A percentile compares a stretch with the other conserved stretches of the same genome.
Conservation (phyloP, 1,140 invertebrate genomes). For the Drosophila nannoptera region DNA sequence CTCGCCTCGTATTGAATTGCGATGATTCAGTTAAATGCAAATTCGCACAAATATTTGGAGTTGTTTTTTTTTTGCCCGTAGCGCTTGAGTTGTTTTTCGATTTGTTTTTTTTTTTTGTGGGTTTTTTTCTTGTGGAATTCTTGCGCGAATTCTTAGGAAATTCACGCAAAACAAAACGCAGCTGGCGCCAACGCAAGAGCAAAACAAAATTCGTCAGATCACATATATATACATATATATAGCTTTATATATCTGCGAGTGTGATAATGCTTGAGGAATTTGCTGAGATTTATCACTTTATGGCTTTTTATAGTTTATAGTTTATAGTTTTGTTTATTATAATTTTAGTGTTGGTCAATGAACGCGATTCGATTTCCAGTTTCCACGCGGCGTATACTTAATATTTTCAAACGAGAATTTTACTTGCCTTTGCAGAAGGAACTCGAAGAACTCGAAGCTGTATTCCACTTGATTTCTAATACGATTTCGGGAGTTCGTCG, state of each 20-base stretch:
- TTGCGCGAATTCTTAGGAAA: slow-evolving; percentile 68
- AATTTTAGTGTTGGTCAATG: slow-evolving; percentile 58
- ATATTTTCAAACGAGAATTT: slow-evolving; percentile 17
- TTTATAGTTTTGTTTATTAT: slow-evolving; percentile 12
- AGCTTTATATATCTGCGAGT: neutral
- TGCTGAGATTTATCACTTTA: neutral
- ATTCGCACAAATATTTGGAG: slow-evolving; percentile 31
- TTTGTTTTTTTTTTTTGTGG: slow-evolving; percentile 14
- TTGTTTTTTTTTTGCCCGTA: slow-evolving; percentile 1
- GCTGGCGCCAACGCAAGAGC: slow-evolving; percentile 35
- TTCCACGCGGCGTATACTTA: slow-evolving; percentile 37
- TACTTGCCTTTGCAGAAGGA: slow-evolving; percentile 28
- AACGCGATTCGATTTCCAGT: slow-evolving; percentile 60
- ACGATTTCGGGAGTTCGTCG: slow-evolving; percentile 7
- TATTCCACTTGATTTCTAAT: slow-evolving; percentile 12
- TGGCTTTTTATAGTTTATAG: neutral
- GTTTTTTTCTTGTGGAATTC: slow-evolving; percentile 51
- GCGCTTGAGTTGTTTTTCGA: slow-evolving; percentile 22
- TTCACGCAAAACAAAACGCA: slow-evolving; percentile 46
- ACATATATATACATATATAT: neutral
- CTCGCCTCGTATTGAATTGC: neutral
- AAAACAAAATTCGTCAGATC: neutral
- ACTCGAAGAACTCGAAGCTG: neutral
- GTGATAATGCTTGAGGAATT: neutral
- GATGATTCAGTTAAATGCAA: slow-evolving; percentile 46